A percentile compares a stretch with the other conserved stretches of the same genome.
Evolutionary conservation across 23 tunicate species (phyloP).

Genomic region (Clavelina lepadiformis): DNA sequence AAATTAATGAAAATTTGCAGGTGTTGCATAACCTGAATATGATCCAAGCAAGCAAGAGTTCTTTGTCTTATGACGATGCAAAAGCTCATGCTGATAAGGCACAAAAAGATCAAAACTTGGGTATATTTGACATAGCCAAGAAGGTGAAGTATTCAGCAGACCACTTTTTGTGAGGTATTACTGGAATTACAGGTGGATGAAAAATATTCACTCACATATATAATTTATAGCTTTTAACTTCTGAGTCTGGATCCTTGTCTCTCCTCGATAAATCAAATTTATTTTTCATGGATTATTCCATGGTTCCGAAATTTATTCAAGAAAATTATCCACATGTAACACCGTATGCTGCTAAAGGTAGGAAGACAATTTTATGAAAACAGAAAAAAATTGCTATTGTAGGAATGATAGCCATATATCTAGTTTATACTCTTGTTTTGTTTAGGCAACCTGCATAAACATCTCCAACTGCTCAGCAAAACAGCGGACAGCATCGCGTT

Average conservation of each 20-base stretch:
- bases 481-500: constrained; percentile 69
- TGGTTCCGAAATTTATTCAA: constrained; percentile 87
- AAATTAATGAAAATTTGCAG: constrained; percentile 3
- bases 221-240: constrained; percentile 44
- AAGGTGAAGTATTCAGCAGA: constrained; percentile 22
- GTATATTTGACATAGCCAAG: constrained; percentile 79
- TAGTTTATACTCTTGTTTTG: background rate
- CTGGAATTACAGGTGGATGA: background rate
- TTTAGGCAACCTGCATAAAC: constrained; percentile 36
- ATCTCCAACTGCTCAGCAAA: constrained; percentile 47
- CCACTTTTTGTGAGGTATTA: background rate
- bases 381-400: background rate
- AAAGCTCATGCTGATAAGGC: constrained; percentile 48
- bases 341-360: constrained; percentile 59
- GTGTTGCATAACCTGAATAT: constrained; percentile 80
- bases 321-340: constrained; percentile 60
- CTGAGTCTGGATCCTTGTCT: constrained; percentile 62
- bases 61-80: constrained; percentile 76
- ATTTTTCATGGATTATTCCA: constrained; percentile 92
- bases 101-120: constrained; percentile 72
- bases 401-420: background rate
- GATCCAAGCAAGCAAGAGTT: constrained; percentile 43
- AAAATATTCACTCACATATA: too few species aligned
- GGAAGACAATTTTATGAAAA: background rate
- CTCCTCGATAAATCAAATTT: constrained; percentile 57